Percentiles rank a stretch among this genome's conserved stretches.
phyloP scores from a whole-genome alignment of 2,888 invertebrate genomes.

The Luffia ferchaultella region DNA sequence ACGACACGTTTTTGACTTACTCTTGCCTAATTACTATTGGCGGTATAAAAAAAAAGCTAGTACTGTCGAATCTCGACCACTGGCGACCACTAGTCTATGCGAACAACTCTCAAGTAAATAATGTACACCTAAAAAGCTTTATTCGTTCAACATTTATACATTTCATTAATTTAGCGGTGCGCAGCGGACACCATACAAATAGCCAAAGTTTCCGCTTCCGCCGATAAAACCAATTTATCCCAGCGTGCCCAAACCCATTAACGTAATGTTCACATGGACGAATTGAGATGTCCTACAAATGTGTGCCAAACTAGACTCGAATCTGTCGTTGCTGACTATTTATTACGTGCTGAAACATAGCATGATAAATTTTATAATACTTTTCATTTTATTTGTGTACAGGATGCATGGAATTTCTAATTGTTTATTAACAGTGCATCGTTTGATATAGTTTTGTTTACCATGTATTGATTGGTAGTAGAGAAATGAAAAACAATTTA shows the following conservation, averaged over 20 bases:
- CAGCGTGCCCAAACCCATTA: conserved; percentile 5
- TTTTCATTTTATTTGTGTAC: too few relatives aligned
- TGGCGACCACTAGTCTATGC: too few relatives aligned
- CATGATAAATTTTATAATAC: background rate
- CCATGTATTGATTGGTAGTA: too few relatives aligned
- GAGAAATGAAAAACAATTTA: too few relatives aligned
- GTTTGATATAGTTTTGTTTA: too few relatives aligned
- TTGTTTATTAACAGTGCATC: too few relatives aligned
- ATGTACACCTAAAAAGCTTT: background rate
- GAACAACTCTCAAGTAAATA: background rate
- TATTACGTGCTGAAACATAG: background rate
- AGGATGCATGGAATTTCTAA: too few relatives aligned
- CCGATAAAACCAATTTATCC: conserved; percentile 7
- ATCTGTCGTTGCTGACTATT: background rate
- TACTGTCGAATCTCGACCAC: too few relatives aligned
- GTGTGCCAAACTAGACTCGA: conserved; percentile 2
- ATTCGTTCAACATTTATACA: background rate
- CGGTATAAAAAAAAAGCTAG: too few relatives aligned
- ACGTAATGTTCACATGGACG: conserved; percentile 8
- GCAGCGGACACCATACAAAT: conserved; percentile 5
- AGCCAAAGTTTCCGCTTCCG: conserved; percentile 3
- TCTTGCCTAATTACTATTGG: too few relatives aligned
- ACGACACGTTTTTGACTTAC: too few relatives aligned
- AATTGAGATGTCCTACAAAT: conserved; percentile 7
- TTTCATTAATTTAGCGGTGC: conserved; percentile 5